Evolutionary conservation across 2,113 vertebrate genomes (phyloP), one percentile per base, ranked within the genome.

Genomic region (Sceloporus tristichus): DNA sequence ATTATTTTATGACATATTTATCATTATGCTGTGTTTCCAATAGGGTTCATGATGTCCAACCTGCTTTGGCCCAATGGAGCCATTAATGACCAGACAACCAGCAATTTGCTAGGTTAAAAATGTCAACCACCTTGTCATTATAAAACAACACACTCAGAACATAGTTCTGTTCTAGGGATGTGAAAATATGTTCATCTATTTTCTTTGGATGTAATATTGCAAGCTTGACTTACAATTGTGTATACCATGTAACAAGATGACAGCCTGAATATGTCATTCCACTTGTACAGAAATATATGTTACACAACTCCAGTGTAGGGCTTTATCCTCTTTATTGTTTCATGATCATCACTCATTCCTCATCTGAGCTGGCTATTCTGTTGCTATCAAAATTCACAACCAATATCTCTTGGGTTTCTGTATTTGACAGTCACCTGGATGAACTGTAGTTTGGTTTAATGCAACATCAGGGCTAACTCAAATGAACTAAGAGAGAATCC

Each of bases 1-100:
- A 82, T 82, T 82, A 82, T 82, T 82, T 82, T 82, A 82, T 82
- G 66, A 42, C 62, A 42, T 68, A 40, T 38, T n/a, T 25, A 27
- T 68, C 38, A 68, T 68, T 82, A 68, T 40, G 34, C 62, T 42
- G 14, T 29, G 4, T 68, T 82, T 38, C 42, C 21, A 68, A 82
- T 29, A 42, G 80, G 62, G 23, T 4, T n/a, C 10, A 40, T 40
- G 62, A 66, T 68, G 38, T 68, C 79, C 21, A 27, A 13, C 62
- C 42, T 21, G 66, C 27, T 82, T 23, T 68, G 23, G 29, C 54
- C 3, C 38, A 48, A 9, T 82, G 38, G 27, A 68, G 23, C 62
- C 14, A 42, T 82, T 82, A 66, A 82, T 82, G 38, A 21, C 38
- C 16, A 68, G 62, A 82, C 59, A 38, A 34, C 34, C 38, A 7